Percentiles rank a stretch among this genome's conserved stretches.
These are phyloP conservation scores for Orientallactaga sibirica DNA, from an alignment of 2,797 vertebrate species.

Conservation along the genomic window DNA sequence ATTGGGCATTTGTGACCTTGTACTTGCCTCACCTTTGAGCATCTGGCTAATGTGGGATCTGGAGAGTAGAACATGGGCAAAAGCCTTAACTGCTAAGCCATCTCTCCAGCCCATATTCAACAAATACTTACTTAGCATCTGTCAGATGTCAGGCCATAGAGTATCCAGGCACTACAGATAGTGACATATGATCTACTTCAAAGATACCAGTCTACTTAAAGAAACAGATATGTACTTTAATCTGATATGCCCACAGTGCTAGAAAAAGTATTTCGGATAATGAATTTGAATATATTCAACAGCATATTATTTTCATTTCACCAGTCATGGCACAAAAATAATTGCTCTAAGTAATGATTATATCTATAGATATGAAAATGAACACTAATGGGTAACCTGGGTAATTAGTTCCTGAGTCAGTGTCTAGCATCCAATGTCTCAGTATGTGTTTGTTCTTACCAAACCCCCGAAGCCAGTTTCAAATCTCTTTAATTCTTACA, in stretches of 20 bases:
- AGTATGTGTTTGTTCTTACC: neutral
- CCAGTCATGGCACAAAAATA: conserved; percentile 54
- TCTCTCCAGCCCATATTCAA: neutral
- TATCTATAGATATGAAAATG: conserved; percentile 38
- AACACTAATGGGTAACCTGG: conserved; percentile 11
- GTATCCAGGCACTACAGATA: neutral
- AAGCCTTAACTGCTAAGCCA: too few relatives aligned
- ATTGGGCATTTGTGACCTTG: too few relatives aligned
- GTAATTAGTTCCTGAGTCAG: neutral
- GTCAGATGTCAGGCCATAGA: neutral
- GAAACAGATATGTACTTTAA: neutral
- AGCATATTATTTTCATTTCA: conserved; percentile 16
- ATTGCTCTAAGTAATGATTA: neutral
- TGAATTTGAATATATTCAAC: conserved; percentile 48
- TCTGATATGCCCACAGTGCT: neutral
- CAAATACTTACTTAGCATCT: neutral
- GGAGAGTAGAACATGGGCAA: too few relatives aligned
- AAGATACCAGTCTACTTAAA: neutral
- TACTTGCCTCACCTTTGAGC: too few relatives aligned
- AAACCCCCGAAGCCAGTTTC: neutral
- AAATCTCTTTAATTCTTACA: neutral
- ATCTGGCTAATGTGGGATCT: too few relatives aligned
- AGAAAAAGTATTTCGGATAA: neutral
- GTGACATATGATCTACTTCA: neutral
- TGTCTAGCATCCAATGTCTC: neutral